phyloP scores from a whole-genome alignment of 2,797 vertebrate species.

The Chiloscyllium punctatum region DNA sequence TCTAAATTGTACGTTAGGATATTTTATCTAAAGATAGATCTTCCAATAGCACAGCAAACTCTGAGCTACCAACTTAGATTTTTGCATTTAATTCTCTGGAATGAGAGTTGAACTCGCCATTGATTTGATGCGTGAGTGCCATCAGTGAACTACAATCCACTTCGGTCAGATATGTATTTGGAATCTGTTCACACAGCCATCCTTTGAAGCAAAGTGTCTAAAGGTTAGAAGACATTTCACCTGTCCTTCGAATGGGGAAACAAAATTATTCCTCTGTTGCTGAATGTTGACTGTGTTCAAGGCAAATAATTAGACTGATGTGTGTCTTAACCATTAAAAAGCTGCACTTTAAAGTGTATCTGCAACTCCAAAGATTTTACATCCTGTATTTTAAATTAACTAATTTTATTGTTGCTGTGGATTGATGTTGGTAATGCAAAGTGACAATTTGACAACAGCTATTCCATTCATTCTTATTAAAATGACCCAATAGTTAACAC shows the following conservation, averaged over 20 bases:
- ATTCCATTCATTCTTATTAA: background rate
- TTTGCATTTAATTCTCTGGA: background rate
- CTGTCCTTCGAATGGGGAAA: background rate
- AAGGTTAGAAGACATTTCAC: background rate
- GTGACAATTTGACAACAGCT: background rate
- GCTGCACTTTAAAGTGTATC: background rate
- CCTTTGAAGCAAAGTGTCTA: background rate
- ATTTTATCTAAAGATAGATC: background rate
- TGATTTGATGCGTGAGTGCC: background rate
- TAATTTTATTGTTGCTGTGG: background rate
- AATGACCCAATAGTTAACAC: background rate
- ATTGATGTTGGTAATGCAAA: background rate
- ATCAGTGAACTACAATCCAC: background rate
- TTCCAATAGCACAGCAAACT: background rate
- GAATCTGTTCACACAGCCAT: background rate
- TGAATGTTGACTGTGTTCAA: background rate
- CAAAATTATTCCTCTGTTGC: background rate
- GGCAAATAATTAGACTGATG: background rate
- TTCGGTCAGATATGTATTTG: background rate
- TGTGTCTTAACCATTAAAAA: background rate
- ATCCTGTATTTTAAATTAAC: background rate
- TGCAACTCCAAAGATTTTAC: background rate
- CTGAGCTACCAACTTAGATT: background rate
- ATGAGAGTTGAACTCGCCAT: background rate
- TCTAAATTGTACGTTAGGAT: background rate